These are phyloP conservation scores for Horisme vitalbata DNA, from an alignment of 2,888 invertebrate genomes.

Conservation along the genomic window DNA sequence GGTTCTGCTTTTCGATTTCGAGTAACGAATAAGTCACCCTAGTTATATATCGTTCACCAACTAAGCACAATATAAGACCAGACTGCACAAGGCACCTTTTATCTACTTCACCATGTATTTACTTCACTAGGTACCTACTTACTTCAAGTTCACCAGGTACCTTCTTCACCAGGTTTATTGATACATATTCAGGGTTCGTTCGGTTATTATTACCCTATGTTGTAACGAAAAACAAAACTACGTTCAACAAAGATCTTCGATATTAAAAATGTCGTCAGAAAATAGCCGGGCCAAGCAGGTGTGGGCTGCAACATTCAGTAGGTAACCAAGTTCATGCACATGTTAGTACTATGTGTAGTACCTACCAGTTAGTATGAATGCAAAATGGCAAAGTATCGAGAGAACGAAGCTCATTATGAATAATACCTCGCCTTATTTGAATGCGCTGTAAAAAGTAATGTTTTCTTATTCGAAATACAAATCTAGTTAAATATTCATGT, in stretches of 20 bases:
- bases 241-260: neutral
- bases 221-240: neutral
- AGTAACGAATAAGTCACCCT: conserved; percentile 3
- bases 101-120: too few species aligned
- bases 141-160: too few species aligned
- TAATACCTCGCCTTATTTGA: conserved; percentile 19
- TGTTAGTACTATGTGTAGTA: too few species aligned
- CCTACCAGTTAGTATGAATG: neutral
- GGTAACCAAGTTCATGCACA: neutral
- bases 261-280: conserved; percentile 8
- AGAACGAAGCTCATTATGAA: conserved; percentile 10
- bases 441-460: conserved; percentile 11
- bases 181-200: too few species aligned
- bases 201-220: too few species aligned
- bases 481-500: conserved; percentile 7
- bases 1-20: conserved; percentile 12
- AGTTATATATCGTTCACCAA: too few species aligned
- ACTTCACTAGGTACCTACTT: too few species aligned
- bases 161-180: too few species aligned
- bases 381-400: conserved; percentile 13
- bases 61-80: too few species aligned
- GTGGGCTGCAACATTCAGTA: conserved; percentile 5
- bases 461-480: neutral
- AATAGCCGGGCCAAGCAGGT: conserved; percentile 11
- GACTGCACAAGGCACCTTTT: too few species aligned